Evolutionary conservation across 2,888 invertebrate species (phyloP).

Genomic region (Rotaria socialis): DNA sequence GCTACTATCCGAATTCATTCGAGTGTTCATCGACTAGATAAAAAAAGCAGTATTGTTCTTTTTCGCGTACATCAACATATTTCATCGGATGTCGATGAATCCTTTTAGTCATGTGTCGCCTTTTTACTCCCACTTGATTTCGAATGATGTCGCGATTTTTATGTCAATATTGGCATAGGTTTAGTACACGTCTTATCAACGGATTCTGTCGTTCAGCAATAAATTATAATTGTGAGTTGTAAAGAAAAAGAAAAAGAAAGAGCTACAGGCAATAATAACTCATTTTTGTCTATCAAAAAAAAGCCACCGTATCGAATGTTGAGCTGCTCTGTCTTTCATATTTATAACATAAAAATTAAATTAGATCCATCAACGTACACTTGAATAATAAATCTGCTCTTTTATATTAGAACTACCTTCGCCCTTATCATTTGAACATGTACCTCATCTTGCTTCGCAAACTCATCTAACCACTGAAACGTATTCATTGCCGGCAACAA

Average conservation of each 20-base stretch:
- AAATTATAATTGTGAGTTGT: background rate
- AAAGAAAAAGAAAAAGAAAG: background rate
- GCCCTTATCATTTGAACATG: background rate
- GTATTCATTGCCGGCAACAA: background rate
- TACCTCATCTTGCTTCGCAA: conserved; percentile 32
- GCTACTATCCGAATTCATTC: background rate
- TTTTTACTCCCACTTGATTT: background rate
- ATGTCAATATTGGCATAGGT: conserved; percentile 1
- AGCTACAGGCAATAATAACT: background rate
- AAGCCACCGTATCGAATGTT: no score
- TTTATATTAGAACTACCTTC: background rate
- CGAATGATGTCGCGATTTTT: background rate
- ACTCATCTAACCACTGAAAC: background rate
- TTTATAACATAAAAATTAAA: background rate
- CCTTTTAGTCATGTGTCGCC: background rate
- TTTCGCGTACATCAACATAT: background rate
- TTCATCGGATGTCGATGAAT: background rate
- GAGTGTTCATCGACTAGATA: background rate
- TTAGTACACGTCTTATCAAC: background rate
- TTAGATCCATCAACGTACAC: background rate
- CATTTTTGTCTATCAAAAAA: no score
- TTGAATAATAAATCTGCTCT: background rate
- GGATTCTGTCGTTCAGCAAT: background rate
- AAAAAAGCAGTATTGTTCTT: background rate
- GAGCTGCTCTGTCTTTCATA: no score